Evolutionary conservation across 1,140 invertebrate genomes (phyloP), one percentile per base, ranked within the genome.

Genomic region (Eupeodes corollae): DNA sequence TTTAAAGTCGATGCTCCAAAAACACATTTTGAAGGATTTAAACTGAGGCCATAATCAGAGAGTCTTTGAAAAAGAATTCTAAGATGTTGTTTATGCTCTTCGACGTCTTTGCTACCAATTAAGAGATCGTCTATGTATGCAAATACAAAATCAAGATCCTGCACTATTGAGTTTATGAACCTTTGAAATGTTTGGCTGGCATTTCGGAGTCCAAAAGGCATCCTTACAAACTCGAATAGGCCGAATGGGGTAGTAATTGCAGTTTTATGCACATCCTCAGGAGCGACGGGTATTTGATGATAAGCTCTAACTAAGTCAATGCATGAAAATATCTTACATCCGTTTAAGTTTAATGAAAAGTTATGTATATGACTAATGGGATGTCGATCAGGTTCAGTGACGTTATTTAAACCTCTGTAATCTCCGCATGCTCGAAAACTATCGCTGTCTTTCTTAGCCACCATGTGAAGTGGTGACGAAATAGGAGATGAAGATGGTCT

Each of bases 121-220:
- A 78, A 56, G 30, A 80, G 66, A 52, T 79, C 77, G 51, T 79
- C 76, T 31, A 52, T 30, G 38, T 51, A 61, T 3, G n/a, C n/a
- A n/a, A n/a, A n/a, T n/a, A n/a, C n/a, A n/a, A n/a, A n/a, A n/a
- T n/a, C n/a, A n/a, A n/a, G n/a, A n/a, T n/a, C n/a, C n/a, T n/a
- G n/a, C n/a, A n/a, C n/a, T n/a, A n/a, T n/a, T n/a, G n/a, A n/a
- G n/a, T n/a, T n/a, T n/a, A n/a, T n/a, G n/a, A n/a, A n/a, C n/a
- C n/a, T n/a, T n/a, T n/a, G n/a, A n/a, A n/a, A n/a, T n/a, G n/a
- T n/a, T n/a, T n/a, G n/a, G n/a, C n/a, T n/a, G n/a, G n/a, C n/a
- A n/a, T n/a, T n/a, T n/a, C n/a, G n/a, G n/a, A n/a, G n/a, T n/a
- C n/a, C n/a, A n/a, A n/a, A n/a, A n/a, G n/a, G n/a, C n/a, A n/a